A percentile compares a stretch with the other conserved stretches of the same genome.
Conservation (phyloP, 2,797 vertebrate genomes). For the Simalia tracyae region DNA sequence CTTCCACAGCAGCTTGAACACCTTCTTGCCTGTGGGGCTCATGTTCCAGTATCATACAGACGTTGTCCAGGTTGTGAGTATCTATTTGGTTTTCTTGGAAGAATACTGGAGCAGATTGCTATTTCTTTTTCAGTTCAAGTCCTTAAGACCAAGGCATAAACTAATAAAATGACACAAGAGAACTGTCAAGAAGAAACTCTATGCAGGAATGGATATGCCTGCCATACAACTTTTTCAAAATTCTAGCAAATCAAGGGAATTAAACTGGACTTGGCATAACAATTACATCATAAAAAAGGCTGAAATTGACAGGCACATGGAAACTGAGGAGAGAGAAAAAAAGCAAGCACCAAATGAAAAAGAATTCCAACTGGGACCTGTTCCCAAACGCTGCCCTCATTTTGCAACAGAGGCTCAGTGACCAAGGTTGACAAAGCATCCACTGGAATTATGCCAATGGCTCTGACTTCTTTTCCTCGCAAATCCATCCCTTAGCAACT, state of each 20-base stretch:
- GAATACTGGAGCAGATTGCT: not conserved
- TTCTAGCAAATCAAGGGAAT: not conserved
- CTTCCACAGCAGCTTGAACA: not conserved
- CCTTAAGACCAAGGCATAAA: not conserved
- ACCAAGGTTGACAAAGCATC: slow-evolving; percentile 31
- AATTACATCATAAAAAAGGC: not conserved
- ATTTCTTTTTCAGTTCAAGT: not conserved
- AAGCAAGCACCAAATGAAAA: slow-evolving; percentile 6
- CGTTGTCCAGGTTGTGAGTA: not conserved
- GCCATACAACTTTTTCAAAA: not conserved
- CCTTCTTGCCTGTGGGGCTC: not conserved
- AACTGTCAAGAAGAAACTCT: not conserved
- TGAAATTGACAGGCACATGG: not conserved
- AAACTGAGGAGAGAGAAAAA: not conserved
- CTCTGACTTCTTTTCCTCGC: slow-evolving; percentile 16
- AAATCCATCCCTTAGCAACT: slow-evolving; percentile 24
- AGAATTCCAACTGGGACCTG: not conserved
- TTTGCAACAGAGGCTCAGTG: not conserved
- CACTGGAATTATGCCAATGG: slow-evolving; percentile 10
- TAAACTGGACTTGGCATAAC: not conserved
- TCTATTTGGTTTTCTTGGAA: not conserved
- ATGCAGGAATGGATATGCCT: not conserved
- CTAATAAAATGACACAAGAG: not conserved
- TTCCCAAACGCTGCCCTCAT: slow-evolving; percentile 11
- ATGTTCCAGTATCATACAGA: not conserved